A percentile compares a stretch with the other conserved stretches of the same genome.
phyloP scores from a whole-genome alignment of 2,113 vertebrate species.

The Trogon melanurus region DNA sequence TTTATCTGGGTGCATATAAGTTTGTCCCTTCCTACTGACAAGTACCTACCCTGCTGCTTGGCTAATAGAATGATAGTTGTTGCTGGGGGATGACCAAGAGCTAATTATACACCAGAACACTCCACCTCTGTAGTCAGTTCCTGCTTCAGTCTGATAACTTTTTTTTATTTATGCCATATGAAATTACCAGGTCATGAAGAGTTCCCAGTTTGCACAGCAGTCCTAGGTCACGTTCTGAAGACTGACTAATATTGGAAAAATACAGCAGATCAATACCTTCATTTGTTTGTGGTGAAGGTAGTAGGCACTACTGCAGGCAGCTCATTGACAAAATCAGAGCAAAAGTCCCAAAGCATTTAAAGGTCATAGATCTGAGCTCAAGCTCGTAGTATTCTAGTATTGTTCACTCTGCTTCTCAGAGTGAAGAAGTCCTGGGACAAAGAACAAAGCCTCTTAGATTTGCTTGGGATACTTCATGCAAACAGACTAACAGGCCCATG shows the following conservation, averaged over 20 bases:
- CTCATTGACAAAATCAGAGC: not conserved
- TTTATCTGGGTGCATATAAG: not conserved
- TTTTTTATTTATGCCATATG: not conserved
- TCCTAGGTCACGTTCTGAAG: not conserved
- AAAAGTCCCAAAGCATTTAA: not conserved
- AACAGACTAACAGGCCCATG: too few species aligned
- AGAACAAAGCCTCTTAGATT: too few species aligned
- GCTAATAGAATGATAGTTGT: not conserved
- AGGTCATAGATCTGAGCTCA: not conserved
- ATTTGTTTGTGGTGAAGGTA: not conserved
- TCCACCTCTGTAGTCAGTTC: not conserved
- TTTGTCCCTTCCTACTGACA: not conserved
- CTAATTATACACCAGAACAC: not conserved
- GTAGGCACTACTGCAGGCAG: rapidly evolving
- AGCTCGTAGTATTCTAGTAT: not conserved
- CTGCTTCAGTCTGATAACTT: not conserved
- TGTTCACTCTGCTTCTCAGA: too few species aligned
- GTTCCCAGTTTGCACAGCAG: not conserved
- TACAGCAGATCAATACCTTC: rapidly evolving
- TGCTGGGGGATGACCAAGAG: not conserved
- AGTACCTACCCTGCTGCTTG: not conserved
- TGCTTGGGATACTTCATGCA: too few species aligned
- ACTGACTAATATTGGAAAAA: not conserved
- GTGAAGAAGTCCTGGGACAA: too few species aligned
- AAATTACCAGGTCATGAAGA: not conserved